Evolutionary conservation across 2,113 vertebrate genomes (phyloP).

Genomic region (Monopterus albus): DNA sequence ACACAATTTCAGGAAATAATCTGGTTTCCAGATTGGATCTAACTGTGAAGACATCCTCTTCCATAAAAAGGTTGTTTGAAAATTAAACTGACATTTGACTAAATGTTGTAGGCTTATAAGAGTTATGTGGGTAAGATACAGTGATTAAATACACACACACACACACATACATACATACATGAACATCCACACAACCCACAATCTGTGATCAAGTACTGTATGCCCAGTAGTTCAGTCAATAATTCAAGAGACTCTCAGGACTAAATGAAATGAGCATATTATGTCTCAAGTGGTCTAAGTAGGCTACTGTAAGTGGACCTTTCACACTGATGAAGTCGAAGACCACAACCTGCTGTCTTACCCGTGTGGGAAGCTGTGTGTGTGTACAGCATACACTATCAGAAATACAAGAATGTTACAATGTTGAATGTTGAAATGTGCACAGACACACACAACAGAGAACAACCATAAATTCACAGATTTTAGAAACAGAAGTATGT

Average conservation of each 20-base stretch:
- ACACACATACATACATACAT: background rate
- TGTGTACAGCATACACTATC: background rate
- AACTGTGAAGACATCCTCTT: background rate
- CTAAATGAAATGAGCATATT: constrained; percentile 68
- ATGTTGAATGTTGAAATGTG: background rate
- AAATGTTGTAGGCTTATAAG: background rate
- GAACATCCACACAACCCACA: constrained; percentile 11
- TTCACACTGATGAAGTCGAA: constrained; percentile 13
- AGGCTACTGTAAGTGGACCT: constrained; percentile 33
- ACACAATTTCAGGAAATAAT: constrained; percentile 13
- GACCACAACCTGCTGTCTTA: constrained; percentile 5
- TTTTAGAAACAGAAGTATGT: too few relatives aligned
- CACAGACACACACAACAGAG: background rate
- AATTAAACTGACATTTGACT: background rate
- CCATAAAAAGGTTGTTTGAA: background rate
- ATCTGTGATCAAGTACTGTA: constrained; percentile 21
- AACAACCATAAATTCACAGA: too few relatives aligned
- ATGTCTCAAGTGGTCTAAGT: constrained; percentile 49
- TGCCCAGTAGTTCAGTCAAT: constrained; percentile 58
- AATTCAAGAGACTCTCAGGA: constrained; percentile 55
- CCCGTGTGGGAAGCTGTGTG: background rate
- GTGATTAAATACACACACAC: constrained; percentile 20
- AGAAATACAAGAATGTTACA: background rate
- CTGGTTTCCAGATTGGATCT: constrained; percentile 15
- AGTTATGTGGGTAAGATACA: too few relatives aligned